These are phyloP conservation scores for Caenorhabditis macrosperma DNA, from an alignment of 2,888 invertebrate species.

Conservation along the genomic window DNA sequence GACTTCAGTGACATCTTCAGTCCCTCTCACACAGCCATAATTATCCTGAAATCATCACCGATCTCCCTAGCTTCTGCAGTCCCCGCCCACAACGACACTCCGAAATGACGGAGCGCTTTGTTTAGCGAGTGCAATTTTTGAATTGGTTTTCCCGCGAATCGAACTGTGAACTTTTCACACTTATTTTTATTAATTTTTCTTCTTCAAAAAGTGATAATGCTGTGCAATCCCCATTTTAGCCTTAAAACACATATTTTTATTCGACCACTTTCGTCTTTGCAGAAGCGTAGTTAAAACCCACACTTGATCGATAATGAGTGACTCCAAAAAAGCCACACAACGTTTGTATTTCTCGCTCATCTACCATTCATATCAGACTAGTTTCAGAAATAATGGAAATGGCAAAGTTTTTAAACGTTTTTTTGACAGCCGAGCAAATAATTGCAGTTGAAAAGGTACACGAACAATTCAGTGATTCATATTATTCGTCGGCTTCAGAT, in stretches of 20 bases:
- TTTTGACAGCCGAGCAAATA: conserved; percentile 42
- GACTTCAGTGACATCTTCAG: too few species aligned
- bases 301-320: conserved; percentile 28
- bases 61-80: too few species aligned
- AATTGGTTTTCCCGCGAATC: conserved; percentile 1
- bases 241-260: too few species aligned
- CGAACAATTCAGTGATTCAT: background rate
- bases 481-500: conserved; percentile 22
- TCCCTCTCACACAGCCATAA: too few species aligned
- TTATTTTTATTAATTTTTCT: background rate
- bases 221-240: too few species aligned
- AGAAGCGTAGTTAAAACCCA: too few species aligned
- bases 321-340: conserved; percentile 24
- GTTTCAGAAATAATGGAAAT: conserved; percentile 42
- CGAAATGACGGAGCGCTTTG: background rate
- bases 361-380: background rate
- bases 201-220: too few species aligned
- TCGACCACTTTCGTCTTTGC: background rate
- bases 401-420: conserved; percentile 48
- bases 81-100: background rate
- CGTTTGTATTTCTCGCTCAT: conserved; percentile 15
- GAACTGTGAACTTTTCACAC: background rate
- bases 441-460: conserved; percentile 49
- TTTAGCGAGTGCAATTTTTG: background rate
- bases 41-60: too few species aligned